Percentiles rank a stretch among this genome's conserved stretches.
These are phyloP conservation scores for Monopis laevigella DNA, from an alignment of 2,888 invertebrate species.

Conservation along the genomic window DNA sequence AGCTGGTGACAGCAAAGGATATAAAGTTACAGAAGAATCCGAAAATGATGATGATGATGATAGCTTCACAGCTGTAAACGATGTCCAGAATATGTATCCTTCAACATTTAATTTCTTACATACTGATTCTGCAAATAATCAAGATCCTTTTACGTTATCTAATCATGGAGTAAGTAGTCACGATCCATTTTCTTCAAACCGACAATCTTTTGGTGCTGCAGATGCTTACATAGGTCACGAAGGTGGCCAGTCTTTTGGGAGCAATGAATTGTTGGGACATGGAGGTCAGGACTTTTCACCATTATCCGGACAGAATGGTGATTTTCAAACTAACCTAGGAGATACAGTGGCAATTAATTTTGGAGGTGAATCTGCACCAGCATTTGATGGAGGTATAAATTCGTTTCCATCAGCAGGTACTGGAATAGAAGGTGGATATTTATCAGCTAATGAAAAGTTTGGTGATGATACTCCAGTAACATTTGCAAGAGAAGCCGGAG, in stretches of 20 bases:
- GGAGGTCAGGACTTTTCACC: neutral
- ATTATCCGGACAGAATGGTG: neutral
- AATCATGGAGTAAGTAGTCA: slow-evolving; percentile 30
- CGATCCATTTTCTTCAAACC: slow-evolving; percentile 34
- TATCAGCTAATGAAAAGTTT: slow-evolving; percentile 28
- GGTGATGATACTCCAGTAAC: slow-evolving; percentile 37
- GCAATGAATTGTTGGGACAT: slow-evolving; percentile 28
- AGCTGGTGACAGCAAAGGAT: slow-evolving; percentile 30
- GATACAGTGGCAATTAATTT: slow-evolving; percentile 28
- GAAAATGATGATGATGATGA: slow-evolving; percentile 47
- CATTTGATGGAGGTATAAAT: slow-evolving; percentile 32
- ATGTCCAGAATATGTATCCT: slow-evolving; percentile 40
- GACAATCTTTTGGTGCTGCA: slow-evolving; percentile 29
- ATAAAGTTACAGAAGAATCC: slow-evolving; percentile 52
- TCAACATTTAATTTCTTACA: slow-evolving; percentile 40
- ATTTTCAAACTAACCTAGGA: neutral
- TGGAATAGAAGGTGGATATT: slow-evolving; percentile 24
- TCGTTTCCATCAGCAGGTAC: slow-evolving; percentile 30
- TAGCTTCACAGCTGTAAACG: slow-evolving; percentile 39
- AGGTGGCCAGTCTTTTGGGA: slow-evolving; percentile 20
- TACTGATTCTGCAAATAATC: slow-evolving; percentile 30
- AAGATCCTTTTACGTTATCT: slow-evolving; percentile 29
- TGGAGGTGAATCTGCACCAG: slow-evolving; percentile 20
- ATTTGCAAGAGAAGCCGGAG: slow-evolving; percentile 45
- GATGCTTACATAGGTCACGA: neutral